These are phyloP conservation scores for Trichonephila clavata DNA, from an alignment of 1,140 invertebrate genomes.

Conservation along the genomic window DNA sequence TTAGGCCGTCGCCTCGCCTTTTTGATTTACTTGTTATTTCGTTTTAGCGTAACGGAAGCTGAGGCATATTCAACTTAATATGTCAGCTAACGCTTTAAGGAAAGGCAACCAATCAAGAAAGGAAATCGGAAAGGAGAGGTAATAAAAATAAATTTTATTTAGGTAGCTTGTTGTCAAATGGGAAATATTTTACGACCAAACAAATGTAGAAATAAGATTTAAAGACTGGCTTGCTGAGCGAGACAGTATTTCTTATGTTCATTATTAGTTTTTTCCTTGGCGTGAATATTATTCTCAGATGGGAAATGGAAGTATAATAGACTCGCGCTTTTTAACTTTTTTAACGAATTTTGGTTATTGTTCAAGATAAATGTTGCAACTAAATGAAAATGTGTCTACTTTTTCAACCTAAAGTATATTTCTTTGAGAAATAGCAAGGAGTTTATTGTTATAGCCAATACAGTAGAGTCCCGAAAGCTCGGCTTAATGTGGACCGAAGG, in stretches of 20 bases:
- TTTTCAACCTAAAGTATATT: too few relatives aligned
- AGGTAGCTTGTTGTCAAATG: conserved; percentile 11
- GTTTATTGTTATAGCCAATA: too few relatives aligned
- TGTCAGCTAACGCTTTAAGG: conserved; percentile 45
- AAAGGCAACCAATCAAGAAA: conserved; percentile 26
- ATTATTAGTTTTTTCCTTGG: not conserved
- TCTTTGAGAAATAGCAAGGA: too few relatives aligned
- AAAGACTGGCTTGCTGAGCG: not conserved
- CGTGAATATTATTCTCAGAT: not conserved
- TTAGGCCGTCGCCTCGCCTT: not conserved
- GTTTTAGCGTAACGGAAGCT: conserved; percentile 1
- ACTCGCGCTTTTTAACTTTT: not conserved
- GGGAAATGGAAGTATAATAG: not conserved
- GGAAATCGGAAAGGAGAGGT: conserved; percentile 38
- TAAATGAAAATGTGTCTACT: too few relatives aligned
- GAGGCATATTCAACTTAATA: conserved; percentile 43
- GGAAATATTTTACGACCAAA: conserved; percentile 57
- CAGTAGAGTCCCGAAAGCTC: too few relatives aligned
- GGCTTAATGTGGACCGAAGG: too few relatives aligned
- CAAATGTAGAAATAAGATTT: conserved; percentile 60
- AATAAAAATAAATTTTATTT: conserved; percentile 71
- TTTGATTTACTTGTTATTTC: conserved; percentile 50
- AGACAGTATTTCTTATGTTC: not conserved
- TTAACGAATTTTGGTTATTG: too few relatives aligned
- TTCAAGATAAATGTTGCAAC: too few relatives aligned